Evolutionary conservation across 2,113 vertebrate genomes (phyloP), one percentile per base, ranked within the genome.

Genomic region (Nyctereutes procyonoides): DNA sequence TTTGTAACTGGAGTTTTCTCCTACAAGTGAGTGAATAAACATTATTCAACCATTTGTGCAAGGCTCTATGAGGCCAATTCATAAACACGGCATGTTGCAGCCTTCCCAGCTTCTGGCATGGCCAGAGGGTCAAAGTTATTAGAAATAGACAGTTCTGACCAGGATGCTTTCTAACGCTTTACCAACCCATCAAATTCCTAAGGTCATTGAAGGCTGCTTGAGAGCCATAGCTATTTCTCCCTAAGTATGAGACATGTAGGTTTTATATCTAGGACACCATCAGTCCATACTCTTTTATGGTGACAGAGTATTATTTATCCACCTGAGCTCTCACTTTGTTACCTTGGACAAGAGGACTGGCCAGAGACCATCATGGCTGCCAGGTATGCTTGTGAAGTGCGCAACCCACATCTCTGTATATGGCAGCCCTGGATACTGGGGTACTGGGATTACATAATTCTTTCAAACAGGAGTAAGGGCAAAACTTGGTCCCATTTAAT

Each of bases 21-120:
- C 84, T 51, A 90, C 69, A 82, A 96, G 63, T 79, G 87, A 95
- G 92, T 48, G 28, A 91, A 79, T 80, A 97, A 95, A 95, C 92
- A 83, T 62, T 65, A 92, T 67, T 91, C 69, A 87, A 53, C 95
- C 55, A 13, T 97, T 69, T 65, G 43, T 89, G 93, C 28, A 95
- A 95, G 28, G 53, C 76, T 96, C 63, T 19, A 76, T 53, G 58
- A 89, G 60, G 51, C 26, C 58, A 62, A 80, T 80, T 94, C 73
- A 96, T 58, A 95, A 77, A 92, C 55, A 28, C n/a, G 30, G 63
- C 60, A 30, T 14, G n/a, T 0, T 86, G 60, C 74, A 90, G 65
- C 38, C 69, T 88, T 93, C 32, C 56, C 14, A 28, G 62, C 67
- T 93, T 95, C 86, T 62, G 88, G 90, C 55, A 87, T 53, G 82